A percentile compares a stretch with the other conserved stretches of the same genome.
Evolutionary conservation across 2,888 invertebrate species (phyloP).

Genomic region (Tenthredo distinguenda): DNA sequence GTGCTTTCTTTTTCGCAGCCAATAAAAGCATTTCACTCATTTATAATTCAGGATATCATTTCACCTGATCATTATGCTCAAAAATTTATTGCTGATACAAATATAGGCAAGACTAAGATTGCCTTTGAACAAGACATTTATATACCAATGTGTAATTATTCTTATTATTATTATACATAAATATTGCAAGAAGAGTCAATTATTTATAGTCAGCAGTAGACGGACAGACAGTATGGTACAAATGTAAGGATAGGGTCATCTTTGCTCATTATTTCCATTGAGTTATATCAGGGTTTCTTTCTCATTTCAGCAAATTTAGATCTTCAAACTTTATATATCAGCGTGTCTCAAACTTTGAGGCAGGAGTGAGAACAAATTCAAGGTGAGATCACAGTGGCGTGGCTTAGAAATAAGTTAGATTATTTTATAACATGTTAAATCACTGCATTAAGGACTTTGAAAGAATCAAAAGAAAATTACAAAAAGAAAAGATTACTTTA

Average conservation of each 20-base stretch:
- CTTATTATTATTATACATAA: background rate
- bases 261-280: slow-evolving; percentile 69
- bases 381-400: slow-evolving; percentile 80
- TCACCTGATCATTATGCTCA: slow-evolving; percentile 5
- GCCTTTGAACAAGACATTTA: background rate
- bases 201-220: background rate
- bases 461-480: background rate
- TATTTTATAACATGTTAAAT: slow-evolving; percentile 72
- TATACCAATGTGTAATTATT: background rate
- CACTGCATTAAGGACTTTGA: slow-evolving; percentile 65
- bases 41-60: background rate
- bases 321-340: slow-evolving; percentile 80
- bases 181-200: slow-evolving; percentile 3
- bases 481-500: slow-evolving; percentile 62
- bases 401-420: slow-evolving; percentile 73
- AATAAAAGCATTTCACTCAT: background rate
- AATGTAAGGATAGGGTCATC: slow-evolving; percentile 75
- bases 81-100: background rate
- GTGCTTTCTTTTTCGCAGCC: background rate
- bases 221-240: slow-evolving; percentile 74
- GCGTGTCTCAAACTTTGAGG: slow-evolving; percentile 82
- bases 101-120: background rate
- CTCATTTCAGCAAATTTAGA: slow-evolving; percentile 82
- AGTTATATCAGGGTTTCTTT: slow-evolving; percentile 78
- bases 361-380: slow-evolving; percentile 80